phyloP scores from a whole-genome alignment of 2,888 invertebrate genomes.

The Drosophila tanythrix region DNA sequence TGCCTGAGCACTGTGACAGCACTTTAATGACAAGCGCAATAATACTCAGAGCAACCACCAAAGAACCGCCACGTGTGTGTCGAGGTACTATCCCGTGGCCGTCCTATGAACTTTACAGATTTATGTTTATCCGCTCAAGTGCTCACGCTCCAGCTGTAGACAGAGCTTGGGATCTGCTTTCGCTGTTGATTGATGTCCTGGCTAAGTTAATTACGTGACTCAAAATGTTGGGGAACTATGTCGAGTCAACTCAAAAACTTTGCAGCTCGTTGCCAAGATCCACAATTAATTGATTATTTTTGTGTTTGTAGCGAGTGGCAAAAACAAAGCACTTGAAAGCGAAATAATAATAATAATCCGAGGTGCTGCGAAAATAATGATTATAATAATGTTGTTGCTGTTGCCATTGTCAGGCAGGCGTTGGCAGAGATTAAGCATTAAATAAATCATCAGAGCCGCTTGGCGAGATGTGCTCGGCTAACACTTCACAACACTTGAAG shows the following conservation, averaged over 20 bases:
- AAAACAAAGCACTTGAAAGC: constrained; percentile 59
- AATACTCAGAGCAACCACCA: constrained; percentile 54
- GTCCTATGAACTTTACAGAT: constrained; percentile 68
- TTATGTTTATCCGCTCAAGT: constrained; percentile 75
- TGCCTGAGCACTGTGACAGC: constrained; percentile 37
- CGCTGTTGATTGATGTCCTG: constrained; percentile 71
- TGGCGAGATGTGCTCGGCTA: constrained; percentile 52
- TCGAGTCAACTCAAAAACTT: constrained; percentile 56
- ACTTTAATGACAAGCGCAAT: constrained; percentile 75
- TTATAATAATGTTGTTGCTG: constrained; percentile 64
- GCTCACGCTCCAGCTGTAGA: constrained; percentile 41
- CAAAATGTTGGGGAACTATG: constrained; percentile 56
- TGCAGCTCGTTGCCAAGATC: constrained; percentile 46
- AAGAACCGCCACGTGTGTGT: constrained; percentile 3
- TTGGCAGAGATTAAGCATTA: constrained; percentile 78
- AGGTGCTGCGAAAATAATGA: constrained; percentile 63
- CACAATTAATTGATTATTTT: constrained; percentile 77
- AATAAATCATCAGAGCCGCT: constrained; percentile 74
- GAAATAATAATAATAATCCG: constrained; percentile 40
- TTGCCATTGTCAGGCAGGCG: constrained; percentile 54
- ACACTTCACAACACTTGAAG: constrained; percentile 68
- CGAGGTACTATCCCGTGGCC: constrained; percentile 38
- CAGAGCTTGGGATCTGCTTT: constrained; percentile 16
- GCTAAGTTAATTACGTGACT: constrained; percentile 78
- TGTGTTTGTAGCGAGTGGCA: constrained; percentile 28